Base-by-base conservation (phyloP, 2,113 vertebrate species). In the Daboia siamensis region DNA sequence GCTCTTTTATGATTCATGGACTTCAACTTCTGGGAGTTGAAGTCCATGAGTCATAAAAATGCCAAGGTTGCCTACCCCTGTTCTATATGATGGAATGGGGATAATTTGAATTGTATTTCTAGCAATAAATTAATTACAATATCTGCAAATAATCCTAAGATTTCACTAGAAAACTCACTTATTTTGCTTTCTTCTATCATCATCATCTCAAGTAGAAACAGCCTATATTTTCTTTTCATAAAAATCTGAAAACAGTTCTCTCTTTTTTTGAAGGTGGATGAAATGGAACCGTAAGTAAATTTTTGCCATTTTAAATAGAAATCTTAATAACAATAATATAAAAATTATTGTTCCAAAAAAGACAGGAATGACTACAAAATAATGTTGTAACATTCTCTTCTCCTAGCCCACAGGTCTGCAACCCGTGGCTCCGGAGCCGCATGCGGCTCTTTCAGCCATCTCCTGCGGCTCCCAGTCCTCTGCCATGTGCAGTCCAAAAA, bases 131-230 rank as follows among this genome's bases (percentile, higher is more conserved):
- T 97, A 98, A 97, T 97, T 97, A 97, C 95, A 96, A 95, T 95
- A 97, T 96, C 95, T 59, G 96, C 96, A 97, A 97, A 96, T 95
- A 95, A 96, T 95, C 95, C 93, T 57, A 95, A 95, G 95, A 97
- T 96, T 95, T 92, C 0, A 93, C 89, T 95, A 96, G 96, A 97
- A 97, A 97, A 96, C 96, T 97, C 95, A 94, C 89, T 91, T 92
- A 95, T 93, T 96, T 95, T 96, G 95, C 95, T 94, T 94, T 95
- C 95, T 97, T 97, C 93, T 56, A 89, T 91, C 94, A 88, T 91
- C 93, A 95, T 26, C 9, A 64, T 64, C 94, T 96, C 94, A 97
- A 94, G 94, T 87, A 96, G 91, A 86, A 92, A 52, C 80, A 90
- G 95, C 94, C 93, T 96, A 90, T 7, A 94, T 56, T n/a, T 90